phyloP scores from a whole-genome alignment of 1,140 invertebrate genomes.

The Drosophila nigromelanica region DNA sequence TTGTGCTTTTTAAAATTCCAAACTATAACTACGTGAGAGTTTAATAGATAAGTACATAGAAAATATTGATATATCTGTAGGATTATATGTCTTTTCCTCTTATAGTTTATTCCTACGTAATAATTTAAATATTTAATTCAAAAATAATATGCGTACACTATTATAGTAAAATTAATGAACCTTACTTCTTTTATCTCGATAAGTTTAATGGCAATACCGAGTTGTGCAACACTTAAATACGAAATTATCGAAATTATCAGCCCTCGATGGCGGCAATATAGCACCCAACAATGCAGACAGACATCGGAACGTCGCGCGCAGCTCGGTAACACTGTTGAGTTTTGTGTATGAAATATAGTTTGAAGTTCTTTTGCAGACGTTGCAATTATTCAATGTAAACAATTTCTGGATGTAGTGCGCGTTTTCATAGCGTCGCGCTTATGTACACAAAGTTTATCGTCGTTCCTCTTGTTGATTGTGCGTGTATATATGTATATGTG shows the following conservation, averaged over 20 bases:
- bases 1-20: background rate
- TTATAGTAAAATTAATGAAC: background rate
- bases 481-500: constrained; percentile 20
- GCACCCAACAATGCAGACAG: background rate
- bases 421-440: background rate
- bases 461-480: background rate
- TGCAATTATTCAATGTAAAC: constrained; percentile 31
- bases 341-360: constrained; percentile 26
- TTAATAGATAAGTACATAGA: background rate
- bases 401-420: constrained; percentile 10
- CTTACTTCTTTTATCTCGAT: no score
- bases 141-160: background rate
- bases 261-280: constrained; percentile 24
- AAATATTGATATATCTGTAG: background rate
- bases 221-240: constrained; percentile 12
- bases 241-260: background rate
- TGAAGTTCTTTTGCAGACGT: constrained; percentile 9
- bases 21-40: background rate
- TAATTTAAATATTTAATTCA: no score
- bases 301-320: constrained; percentile 19
- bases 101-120: no score
- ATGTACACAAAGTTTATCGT: background rate
- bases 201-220: background rate
- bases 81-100: no score
- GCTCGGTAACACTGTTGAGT: constrained; percentile 2